phyloP scores from a whole-genome alignment of 2,888 invertebrate species.

The Napeogenes sylphis region DNA sequence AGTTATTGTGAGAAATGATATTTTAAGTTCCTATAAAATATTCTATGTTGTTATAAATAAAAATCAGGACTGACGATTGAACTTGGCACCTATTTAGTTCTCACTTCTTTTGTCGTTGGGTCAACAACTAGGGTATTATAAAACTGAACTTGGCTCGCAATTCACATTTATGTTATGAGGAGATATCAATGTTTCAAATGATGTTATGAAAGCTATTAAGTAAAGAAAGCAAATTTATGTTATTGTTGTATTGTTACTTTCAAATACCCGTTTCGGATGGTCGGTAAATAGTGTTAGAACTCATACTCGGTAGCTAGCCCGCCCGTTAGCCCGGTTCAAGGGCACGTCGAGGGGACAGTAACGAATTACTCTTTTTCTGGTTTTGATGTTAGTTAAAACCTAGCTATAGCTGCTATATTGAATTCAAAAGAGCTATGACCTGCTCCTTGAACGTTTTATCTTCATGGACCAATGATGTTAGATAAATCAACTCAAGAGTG shows the following conservation, averaged over 20 bases:
- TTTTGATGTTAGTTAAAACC: conserved; percentile 8
- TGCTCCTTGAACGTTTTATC: neutral
- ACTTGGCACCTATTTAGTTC: too few relatives aligned
- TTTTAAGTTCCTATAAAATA: too few relatives aligned
- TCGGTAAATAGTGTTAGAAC: conserved; percentile 14
- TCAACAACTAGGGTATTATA: too few relatives aligned
- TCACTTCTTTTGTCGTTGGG: too few relatives aligned
- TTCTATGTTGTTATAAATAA: too few relatives aligned
- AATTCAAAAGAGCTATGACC: neutral
- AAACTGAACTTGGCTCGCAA: too few relatives aligned
- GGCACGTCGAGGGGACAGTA: conserved; percentile 16
- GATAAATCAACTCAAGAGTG: conserved; percentile 10
- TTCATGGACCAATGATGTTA: conserved; percentile 8
- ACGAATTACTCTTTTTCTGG: conserved; percentile 9
- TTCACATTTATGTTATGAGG: too few relatives aligned
- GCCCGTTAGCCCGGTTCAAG: neutral
- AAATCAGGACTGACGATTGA: too few relatives aligned
- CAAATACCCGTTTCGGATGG: conserved; percentile 17
- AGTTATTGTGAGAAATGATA: too few relatives aligned
- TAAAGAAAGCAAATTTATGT: conserved; percentile 57
- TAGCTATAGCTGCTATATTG: neutral
- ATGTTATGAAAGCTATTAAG: conserved; percentile 49
- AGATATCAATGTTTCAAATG: neutral
- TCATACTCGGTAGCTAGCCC: conserved; percentile 14
- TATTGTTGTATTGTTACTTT: conserved; percentile 60